These are phyloP conservation scores for Caranx ignobilis DNA, from an alignment of 2,113 vertebrate species.

Conservation along the genomic window DNA sequence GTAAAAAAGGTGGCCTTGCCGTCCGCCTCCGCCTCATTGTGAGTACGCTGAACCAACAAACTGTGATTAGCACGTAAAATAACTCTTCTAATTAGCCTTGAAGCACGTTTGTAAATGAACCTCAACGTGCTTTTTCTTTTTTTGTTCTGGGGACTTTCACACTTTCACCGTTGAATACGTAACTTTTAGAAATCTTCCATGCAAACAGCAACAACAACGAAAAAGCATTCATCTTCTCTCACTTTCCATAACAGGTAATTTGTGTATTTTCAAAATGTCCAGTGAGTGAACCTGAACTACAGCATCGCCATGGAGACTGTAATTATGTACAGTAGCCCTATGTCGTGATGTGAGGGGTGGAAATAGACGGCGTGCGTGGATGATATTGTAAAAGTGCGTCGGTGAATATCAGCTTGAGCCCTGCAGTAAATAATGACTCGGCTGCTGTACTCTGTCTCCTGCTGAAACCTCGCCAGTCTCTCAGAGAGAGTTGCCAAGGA, in stretches of 20 bases:
- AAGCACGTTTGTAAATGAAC: slow-evolving; percentile 54
- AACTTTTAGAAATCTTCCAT: background rate
- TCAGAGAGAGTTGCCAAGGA: slow-evolving; percentile 82
- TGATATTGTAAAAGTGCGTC: slow-evolving; percentile 72
- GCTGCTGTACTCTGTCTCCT: slow-evolving; percentile 73
- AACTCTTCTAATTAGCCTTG: slow-evolving; percentile 72
- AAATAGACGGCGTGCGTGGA: slow-evolving; percentile 64
- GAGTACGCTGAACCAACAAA: slow-evolving; percentile 72
- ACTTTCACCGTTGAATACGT: slow-evolving; percentile 1
- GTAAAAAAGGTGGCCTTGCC: slow-evolving; percentile 73
- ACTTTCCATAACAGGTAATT: slow-evolving; percentile 56
- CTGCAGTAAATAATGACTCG: slow-evolving; percentile 82
- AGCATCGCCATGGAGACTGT: slow-evolving; percentile 83
- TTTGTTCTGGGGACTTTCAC: background rate
- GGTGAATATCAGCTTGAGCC: slow-evolving; percentile 78
- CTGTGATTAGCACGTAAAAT: slow-evolving; percentile 70
- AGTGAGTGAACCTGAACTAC: slow-evolving; percentile 62
- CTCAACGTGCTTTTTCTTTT: background rate
- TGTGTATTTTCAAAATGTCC: slow-evolving; percentile 71
- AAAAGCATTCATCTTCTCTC: slow-evolving; percentile 15
- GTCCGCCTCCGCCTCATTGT: slow-evolving; percentile 65
- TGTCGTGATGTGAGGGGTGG: slow-evolving; percentile 74
- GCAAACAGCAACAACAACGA: slow-evolving; percentile 20
- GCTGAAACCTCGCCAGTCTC: slow-evolving; percentile 74
- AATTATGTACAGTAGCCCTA: slow-evolving; percentile 67